phyloP scores from a whole-genome alignment of 2,888 invertebrate genomes.

The Nebria salina region DNA sequence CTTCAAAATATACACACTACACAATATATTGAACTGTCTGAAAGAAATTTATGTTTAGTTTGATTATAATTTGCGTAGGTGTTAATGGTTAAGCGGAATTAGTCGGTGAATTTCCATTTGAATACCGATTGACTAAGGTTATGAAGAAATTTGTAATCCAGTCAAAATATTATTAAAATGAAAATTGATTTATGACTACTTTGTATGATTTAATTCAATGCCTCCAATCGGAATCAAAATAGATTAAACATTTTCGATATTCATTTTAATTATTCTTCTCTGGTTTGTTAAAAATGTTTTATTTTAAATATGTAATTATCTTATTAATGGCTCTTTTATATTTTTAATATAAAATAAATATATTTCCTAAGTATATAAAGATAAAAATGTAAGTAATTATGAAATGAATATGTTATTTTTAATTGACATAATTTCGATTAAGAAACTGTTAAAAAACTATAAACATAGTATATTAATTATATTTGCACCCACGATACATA shows the following conservation, averaged over 20 bases:
- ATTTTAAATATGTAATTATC: too few relatives aligned
- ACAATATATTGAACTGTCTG: slow-evolving; percentile 27
- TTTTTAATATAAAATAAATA: too few relatives aligned
- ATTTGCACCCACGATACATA: neutral
- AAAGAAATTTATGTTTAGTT: slow-evolving; percentile 21
- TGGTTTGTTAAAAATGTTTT: too few relatives aligned
- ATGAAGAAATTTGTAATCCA: neutral
- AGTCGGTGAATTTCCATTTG: slow-evolving; percentile 9
- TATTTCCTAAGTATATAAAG: too few relatives aligned
- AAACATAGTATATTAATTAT: neutral
- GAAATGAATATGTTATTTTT: neutral
- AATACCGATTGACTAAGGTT: neutral
- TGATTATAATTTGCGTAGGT: slow-evolving; percentile 27
- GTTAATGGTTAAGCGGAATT: slow-evolving; percentile 15
- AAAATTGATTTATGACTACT: neutral
- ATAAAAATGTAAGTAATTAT: neutral
- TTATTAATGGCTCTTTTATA: too few relatives aligned
- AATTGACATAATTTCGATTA: slow-evolving; percentile 1
- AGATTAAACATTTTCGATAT: too few relatives aligned
- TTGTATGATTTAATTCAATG: neutral
- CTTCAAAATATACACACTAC: neutral
- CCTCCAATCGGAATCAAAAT: too few relatives aligned
- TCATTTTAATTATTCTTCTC: too few relatives aligned
- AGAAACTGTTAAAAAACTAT: neutral
- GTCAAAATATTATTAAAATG: neutral